phyloP scores from a whole-genome alignment of 2,888 invertebrate genomes.

The Cepaea hortensis region DNA sequence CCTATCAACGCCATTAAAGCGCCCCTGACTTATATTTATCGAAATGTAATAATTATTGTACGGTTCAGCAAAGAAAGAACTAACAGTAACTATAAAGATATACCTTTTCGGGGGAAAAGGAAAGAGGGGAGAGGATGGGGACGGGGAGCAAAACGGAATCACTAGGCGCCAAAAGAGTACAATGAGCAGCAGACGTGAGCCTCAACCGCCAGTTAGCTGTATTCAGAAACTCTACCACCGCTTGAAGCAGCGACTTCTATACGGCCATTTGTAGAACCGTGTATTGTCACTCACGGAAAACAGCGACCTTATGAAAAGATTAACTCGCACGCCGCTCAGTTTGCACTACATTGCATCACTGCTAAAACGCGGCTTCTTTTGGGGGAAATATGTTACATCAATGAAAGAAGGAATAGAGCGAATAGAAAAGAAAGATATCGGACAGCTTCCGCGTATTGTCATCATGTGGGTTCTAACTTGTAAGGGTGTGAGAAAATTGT shows the following conservation, averaged over 20 bases:
- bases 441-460: background rate
- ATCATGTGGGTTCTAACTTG: background rate
- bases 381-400: too few species aligned
- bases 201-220: background rate
- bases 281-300: background rate
- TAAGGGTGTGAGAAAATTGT: background rate
- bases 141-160: too few species aligned
- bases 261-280: background rate
- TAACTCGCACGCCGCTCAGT: background rate
- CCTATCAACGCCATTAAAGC: too few species aligned
- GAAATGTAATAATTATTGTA: too few species aligned
- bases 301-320: background rate
- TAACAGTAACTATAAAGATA: too few species aligned
- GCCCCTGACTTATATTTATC: too few species aligned
- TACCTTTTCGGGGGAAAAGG: too few species aligned
- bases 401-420: background rate
- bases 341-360: background rate
- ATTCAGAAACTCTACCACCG: background rate
- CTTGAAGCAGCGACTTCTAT: background rate
- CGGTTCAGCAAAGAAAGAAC: too few species aligned
- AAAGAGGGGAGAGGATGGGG: too few species aligned
- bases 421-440: background rate
- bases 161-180: background rate
- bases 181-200: background rate
- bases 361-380: background rate